phyloP scores from a whole-genome alignment of 1,140 invertebrate genomes.

The Cyclina sinensis region DNA sequence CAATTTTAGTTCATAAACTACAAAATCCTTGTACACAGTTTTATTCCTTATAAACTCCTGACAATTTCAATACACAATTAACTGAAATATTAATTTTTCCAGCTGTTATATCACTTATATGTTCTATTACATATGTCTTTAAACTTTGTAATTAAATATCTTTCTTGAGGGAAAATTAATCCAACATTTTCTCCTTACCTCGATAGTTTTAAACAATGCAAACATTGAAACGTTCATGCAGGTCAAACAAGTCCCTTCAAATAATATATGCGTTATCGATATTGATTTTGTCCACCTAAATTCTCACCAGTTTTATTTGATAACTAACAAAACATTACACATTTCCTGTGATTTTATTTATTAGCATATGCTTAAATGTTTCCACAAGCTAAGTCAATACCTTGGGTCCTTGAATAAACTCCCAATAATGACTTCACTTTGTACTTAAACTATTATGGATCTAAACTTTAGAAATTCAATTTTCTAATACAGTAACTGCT shows the following conservation, averaged over 20 bases:
- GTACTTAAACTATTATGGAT: neutral
- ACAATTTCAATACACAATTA: too few relatives aligned
- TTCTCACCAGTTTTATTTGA: conserved; percentile 5
- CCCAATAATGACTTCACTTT: neutral
- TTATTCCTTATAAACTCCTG: too few relatives aligned
- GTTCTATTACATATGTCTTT: neutral
- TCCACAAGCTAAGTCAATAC: too few relatives aligned
- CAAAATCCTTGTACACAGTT: too few relatives aligned
- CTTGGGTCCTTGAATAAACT: too few relatives aligned
- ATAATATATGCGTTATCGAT: conserved; percentile 15
- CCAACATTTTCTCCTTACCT: neutral
- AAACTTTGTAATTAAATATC: conserved; percentile 26
- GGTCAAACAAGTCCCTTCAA: conserved; percentile 44
- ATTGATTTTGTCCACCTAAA: conserved; percentile 40
- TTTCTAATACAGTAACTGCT: neutral
- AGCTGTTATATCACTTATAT: neutral
- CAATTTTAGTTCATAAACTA: too few relatives aligned
- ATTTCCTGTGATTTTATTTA: conserved; percentile 23
- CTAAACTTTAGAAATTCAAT: neutral
- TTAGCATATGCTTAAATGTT: too few relatives aligned
- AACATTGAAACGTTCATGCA: neutral
- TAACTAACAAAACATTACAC: neutral
- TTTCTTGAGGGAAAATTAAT: conserved; percentile 19
- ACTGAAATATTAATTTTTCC: too few relatives aligned
- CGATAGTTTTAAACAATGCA: conserved; percentile 40